These are phyloP conservation scores for Orthosia gothica DNA, from an alignment of 2,888 invertebrate species.

Conservation along the genomic window DNA sequence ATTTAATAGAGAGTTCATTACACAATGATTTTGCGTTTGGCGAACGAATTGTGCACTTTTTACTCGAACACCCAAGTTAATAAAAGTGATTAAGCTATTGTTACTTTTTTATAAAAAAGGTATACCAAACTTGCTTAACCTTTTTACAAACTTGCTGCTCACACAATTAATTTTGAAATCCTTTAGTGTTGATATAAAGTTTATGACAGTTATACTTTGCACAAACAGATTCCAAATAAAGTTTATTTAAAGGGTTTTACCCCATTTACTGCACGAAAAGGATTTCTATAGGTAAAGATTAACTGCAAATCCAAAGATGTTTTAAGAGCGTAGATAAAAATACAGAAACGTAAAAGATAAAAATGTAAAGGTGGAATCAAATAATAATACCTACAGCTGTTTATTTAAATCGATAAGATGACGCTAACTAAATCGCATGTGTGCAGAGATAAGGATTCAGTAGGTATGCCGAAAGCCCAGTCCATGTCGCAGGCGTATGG, in stretches of 20 bases:
- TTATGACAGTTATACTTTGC: constrained; percentile 18
- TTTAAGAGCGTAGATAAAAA: constrained; percentile 22
- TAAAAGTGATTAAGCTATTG: constrained; percentile 71
- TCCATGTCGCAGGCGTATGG: constrained; percentile 71
- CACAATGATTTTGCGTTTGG: constrained; percentile 76
- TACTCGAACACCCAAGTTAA: constrained; percentile 71
- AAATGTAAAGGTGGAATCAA: constrained; percentile 30
- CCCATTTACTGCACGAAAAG: neutral
- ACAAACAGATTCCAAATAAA: constrained; percentile 5
- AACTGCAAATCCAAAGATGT: constrained; percentile 15
- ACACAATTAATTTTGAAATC: constrained; percentile 20
- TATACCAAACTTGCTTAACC: neutral
- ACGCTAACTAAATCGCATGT: constrained; percentile 67
- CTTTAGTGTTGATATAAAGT: constrained; percentile 16
- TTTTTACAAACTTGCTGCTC: neutral
- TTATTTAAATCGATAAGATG: constrained; percentile 65
- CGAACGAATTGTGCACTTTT: constrained; percentile 75
- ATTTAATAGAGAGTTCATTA: constrained; percentile 86
- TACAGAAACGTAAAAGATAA: constrained; percentile 18
- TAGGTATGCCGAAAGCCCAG: constrained; percentile 62
- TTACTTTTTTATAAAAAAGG: constrained; percentile 56
- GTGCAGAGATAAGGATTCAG: constrained; percentile 70
- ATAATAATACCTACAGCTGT: constrained; percentile 41
- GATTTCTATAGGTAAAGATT: constrained; percentile 3
- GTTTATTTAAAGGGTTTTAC: neutral